Evolutionary conservation across 2,113 vertebrate species (phyloP).

Genomic region (Isichthys henryi): DNA sequence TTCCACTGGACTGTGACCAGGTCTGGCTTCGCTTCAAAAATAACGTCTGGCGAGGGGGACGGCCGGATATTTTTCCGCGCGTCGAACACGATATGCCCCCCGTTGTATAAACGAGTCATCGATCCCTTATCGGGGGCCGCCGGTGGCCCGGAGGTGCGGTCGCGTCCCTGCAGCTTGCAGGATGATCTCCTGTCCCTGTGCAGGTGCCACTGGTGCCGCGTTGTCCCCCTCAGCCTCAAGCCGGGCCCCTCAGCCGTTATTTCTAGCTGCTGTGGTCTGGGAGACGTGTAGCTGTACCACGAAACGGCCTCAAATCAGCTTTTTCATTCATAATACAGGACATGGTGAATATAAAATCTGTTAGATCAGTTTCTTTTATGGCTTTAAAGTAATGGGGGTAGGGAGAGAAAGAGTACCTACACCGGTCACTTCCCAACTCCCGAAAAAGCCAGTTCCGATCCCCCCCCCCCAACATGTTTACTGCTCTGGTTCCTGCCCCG

Average conservation of each 20-base stretch:
- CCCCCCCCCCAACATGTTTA: background rate
- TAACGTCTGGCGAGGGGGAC: background rate
- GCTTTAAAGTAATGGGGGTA: background rate
- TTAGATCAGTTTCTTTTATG: background rate
- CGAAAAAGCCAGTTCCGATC: background rate
- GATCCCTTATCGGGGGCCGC: background rate
- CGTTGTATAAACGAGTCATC: background rate
- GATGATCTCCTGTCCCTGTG: background rate
- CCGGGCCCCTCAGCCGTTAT: background rate
- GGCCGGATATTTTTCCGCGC: background rate
- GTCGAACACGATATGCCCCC: background rate
- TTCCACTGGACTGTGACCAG: background rate
- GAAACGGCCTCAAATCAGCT: background rate
- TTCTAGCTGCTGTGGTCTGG: background rate
- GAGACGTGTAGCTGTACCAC: background rate
- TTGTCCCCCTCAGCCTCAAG: background rate
- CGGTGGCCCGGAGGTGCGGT: background rate
- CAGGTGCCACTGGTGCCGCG: background rate
- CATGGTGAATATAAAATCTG: background rate
- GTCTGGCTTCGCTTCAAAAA: conserved; percentile 13
- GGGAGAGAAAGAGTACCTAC: background rate
- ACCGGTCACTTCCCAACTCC: background rate
- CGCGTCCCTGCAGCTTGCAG: background rate
- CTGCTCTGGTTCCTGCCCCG: background rate
- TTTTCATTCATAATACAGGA: background rate